These are phyloP conservation scores for Pogonomyrmex californicus DNA, from an alignment of 1,140 invertebrate genomes.

Conservation along the genomic window DNA sequence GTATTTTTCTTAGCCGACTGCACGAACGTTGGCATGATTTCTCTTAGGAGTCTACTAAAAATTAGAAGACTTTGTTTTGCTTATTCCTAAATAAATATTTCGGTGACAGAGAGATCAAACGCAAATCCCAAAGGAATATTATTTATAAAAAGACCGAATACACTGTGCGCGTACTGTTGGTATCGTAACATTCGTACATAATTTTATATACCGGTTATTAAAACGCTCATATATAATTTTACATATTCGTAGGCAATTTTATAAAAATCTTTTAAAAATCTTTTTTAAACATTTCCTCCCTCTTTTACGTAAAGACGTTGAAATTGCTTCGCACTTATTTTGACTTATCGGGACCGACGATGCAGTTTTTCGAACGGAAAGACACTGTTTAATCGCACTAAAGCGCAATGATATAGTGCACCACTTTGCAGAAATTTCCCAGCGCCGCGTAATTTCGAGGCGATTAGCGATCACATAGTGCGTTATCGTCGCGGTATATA, in stretches of 20 bases:
- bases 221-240: not conserved
- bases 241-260: not conserved
- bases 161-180: not conserved
- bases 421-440: conserved; percentile 36
- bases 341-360: not conserved
- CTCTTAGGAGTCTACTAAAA: conserved; percentile 61
- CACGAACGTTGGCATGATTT: conserved; percentile 54
- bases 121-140: conserved; percentile 16
- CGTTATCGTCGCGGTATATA: conserved; percentile 16
- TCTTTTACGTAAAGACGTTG: not conserved
- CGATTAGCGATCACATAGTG: conserved; percentile 43
- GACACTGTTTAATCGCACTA: conserved; percentile 17
- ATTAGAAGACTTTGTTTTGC: conserved; percentile 57
- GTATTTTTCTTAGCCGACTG: conserved; percentile 57
- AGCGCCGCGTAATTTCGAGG: conserved; percentile 42
- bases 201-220: not conserved
- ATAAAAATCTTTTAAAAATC: not conserved
- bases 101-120: conserved; percentile 1
- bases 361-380: conserved; percentile 26
- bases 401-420: conserved; percentile 34
- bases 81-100: conserved; percentile 48
- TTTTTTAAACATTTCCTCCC: not conserved
- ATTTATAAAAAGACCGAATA: not conserved
- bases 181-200: no score
- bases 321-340: not conserved